These are phyloP conservation scores for Vulpes ferrilata DNA, from an alignment of 2,113 vertebrate species.

Conservation along the genomic window DNA sequence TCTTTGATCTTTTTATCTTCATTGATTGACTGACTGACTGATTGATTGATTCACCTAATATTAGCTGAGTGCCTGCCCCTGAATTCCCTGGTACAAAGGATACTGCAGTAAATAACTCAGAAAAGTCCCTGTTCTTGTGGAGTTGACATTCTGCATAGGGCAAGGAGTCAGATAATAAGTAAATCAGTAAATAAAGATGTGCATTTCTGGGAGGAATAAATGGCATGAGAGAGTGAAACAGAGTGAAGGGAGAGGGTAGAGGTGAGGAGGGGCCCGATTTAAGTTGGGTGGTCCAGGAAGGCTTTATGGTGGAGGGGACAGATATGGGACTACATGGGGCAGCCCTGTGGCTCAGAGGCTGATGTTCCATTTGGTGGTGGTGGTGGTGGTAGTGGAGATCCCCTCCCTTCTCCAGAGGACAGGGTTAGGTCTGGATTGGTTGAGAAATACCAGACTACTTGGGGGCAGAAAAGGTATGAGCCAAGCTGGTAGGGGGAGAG, in stretches of 20 bases:
- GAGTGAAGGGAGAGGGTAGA: neutral
- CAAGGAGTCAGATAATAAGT: neutral
- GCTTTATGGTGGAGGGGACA: neutral
- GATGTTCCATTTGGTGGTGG: neutral
- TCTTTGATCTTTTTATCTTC: neutral
- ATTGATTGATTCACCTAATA: neutral
- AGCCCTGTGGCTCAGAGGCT: neutral
- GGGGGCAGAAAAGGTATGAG: neutral
- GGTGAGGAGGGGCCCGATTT: neutral
- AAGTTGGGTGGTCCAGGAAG: neutral
- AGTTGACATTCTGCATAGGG: neutral
- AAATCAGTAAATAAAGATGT: neutral
- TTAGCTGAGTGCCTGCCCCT: neutral
- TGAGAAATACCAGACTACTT: neutral
- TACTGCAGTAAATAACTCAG: neutral
- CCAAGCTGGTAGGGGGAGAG: neutral
- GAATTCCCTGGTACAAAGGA: neutral
- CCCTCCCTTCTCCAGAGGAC: rapidly evolving
- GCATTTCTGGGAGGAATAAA: neutral
- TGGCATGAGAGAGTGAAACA: neutral
- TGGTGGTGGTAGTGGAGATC: neutral
- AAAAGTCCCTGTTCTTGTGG: neutral
- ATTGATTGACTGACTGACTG: neutral
- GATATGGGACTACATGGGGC: neutral
- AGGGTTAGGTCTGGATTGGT: neutral